A percentile compares a stretch with the other conserved stretches of the same genome.
Evolutionary conservation across 2,888 invertebrate species (phyloP).

Genomic region (Odontocerum albicorne): DNA sequence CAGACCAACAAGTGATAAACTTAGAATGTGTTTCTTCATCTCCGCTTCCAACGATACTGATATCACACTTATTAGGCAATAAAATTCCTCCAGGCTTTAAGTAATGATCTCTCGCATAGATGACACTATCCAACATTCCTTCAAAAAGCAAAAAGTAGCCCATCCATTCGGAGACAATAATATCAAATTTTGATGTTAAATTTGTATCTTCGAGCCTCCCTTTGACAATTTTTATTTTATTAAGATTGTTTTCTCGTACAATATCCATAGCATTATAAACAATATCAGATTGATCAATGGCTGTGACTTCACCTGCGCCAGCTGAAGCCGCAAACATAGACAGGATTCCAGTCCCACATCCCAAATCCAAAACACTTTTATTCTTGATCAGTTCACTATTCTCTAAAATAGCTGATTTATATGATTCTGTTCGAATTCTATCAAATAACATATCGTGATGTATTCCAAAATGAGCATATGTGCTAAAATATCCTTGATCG

Average conservation of each 20-base stretch:
- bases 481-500: constrained; percentile 79
- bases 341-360: constrained; percentile 96
- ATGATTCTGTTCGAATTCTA: constrained; percentile 82
- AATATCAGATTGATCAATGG: constrained; percentile 95
- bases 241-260: constrained; percentile 78
- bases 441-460: constrained; percentile 96
- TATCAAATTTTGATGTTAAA: constrained; percentile 80
- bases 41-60: constrained; percentile 78
- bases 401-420: constrained; percentile 78
- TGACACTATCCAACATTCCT: constrained; percentile 94
- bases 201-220: constrained; percentile 84
- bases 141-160: constrained; percentile 96
- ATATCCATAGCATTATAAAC: constrained; percentile 96
- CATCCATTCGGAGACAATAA: constrained; percentile 99
- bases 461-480: constrained; percentile 88
- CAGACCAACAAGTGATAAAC: constrained; percentile 84
- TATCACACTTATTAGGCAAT: constrained; percentile 82
- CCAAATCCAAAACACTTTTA: constrained; percentile 90
- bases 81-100: constrained; percentile 75
- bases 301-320: constrained; percentile 87
- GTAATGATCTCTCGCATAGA: constrained; percentile 83
- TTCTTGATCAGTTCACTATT: constrained; percentile 70
- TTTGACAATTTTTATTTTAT: constrained; percentile 76
- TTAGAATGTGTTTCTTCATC: constrained; percentile 73
- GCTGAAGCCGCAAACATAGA: constrained; percentile 98